Base-by-base conservation (phyloP, 53 echinoderm and acorn worm species). In the Holothuria scabra region DNA sequence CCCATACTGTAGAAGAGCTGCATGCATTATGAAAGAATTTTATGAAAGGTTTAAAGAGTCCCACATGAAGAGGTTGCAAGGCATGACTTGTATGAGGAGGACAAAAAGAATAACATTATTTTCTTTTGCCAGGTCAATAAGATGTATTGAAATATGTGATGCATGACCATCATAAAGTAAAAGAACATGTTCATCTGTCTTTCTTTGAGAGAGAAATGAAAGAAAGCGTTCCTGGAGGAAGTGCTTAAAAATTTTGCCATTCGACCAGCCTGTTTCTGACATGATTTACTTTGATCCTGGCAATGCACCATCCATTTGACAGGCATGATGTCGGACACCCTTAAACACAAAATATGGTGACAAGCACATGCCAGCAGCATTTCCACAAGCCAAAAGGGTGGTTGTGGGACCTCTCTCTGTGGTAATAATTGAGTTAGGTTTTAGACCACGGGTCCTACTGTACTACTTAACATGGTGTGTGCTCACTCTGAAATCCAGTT, bases 241-340 rank as follows among this genome's bases (percentile, higher is more conserved):
- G 26, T 48, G 25, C 21, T 61, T n/a, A 52, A 75, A 76, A 1
- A 76, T 44, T 5, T 41, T 8, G 1, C 85, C 30, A 46, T 76
- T 85, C 22, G 49, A 61, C 76, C 85, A 72, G 0, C 75, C 85
- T 2, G 24, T 31, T 1, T 75, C 62, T 20, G 74, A 60, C 41
- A 41, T 85, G 3, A 1, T 4, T 5, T 60, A 85, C 1, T 29
- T 20, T 33, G 76, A 75, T 0, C 85, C 64, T n/a, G 85, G 76
- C 13, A 65, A 21, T 19, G 61, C 60, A 22, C 85, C 85, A 20
- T 55, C 29, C 16, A 55, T 57, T 1, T 57, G 58, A 12, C 56
- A 18, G 18, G 10, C 56, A 3, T 22, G 5, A 25, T 48, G 12
- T 13, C 48, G 7, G 7, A 1, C 48, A 10, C 48, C 48, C 10